Percentiles rank a stretch among this genome's conserved stretches.
Evolutionary conservation across 2,797 vertebrate species (phyloP).

Genomic region (Falco peregrinus): DNA sequence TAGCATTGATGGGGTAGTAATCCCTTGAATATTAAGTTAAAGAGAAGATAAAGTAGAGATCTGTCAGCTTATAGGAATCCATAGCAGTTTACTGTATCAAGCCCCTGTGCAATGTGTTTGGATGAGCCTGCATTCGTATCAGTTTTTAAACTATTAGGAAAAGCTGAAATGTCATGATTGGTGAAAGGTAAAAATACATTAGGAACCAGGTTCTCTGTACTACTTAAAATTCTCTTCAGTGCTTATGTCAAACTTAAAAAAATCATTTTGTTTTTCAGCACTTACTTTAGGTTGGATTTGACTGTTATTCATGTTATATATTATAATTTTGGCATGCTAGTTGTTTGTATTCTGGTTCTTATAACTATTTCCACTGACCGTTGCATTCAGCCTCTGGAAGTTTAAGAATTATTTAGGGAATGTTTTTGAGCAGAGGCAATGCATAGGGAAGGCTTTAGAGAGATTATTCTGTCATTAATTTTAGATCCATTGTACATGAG

Average conservation of each 20-base stretch:
- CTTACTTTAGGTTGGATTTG: background rate
- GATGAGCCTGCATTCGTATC: background rate
- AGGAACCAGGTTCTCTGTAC: background rate
- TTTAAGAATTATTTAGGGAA: background rate
- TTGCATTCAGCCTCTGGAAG: background rate
- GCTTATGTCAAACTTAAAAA: background rate
- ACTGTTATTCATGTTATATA: background rate
- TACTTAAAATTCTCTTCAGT: background rate
- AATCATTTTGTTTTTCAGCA: background rate
- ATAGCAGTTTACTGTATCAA: background rate
- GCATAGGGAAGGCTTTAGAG: background rate
- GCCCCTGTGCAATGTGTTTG: background rate
- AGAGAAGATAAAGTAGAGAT: background rate
- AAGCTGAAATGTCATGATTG: background rate
- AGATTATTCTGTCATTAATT: background rate
- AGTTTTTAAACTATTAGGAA: background rate
- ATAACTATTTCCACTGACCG: background rate
- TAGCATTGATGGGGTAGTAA: background rate
- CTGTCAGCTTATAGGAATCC: background rate
- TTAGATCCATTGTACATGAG: background rate
- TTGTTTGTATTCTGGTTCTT: background rate
- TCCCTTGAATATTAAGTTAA: background rate
- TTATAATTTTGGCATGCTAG: background rate
- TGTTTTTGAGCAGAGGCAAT: background rate
- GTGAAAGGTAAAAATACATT: background rate